Conservation (phyloP, 2,888 invertebrate genomes). For the Syrphus vitripennis region DNA sequence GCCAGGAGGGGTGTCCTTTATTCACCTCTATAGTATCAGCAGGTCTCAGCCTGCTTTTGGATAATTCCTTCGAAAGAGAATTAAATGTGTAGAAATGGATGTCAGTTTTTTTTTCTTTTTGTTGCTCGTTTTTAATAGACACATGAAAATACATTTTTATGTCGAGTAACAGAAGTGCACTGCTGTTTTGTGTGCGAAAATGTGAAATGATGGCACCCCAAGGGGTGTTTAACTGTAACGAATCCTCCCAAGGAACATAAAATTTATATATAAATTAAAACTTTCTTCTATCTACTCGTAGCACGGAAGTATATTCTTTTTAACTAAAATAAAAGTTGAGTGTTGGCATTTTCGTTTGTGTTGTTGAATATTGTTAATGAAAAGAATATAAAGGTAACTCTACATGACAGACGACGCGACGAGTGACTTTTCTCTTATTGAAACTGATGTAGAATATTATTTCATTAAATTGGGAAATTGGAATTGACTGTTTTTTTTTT, state of each 20-base stretch:
- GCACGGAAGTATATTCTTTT: slow-evolving; percentile 43
- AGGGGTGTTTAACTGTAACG: slow-evolving; percentile 58
- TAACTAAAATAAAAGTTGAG: slow-evolving; percentile 52
- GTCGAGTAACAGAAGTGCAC: slow-evolving; percentile 66
- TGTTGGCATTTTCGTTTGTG: background rate
- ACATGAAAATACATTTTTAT: slow-evolving; percentile 65
- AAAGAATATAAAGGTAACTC: background rate
- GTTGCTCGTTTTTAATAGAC: slow-evolving; percentile 43
- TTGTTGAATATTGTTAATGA: background rate
- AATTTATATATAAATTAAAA: slow-evolving; percentile 18
- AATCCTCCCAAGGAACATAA: slow-evolving; percentile 21
- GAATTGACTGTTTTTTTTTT: background rate
- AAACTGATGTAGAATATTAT: background rate
- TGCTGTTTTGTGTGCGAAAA: slow-evolving; percentile 54
- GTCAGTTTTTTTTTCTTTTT: slow-evolving; percentile 29
- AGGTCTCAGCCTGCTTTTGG: background rate
- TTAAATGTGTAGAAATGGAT: slow-evolving; percentile 45
- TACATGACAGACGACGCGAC: too few relatives aligned
- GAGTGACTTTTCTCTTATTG: background rate
- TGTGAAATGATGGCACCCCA: slow-evolving; percentile 64
- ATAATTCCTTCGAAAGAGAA: slow-evolving; percentile 1
- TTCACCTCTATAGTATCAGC: too few relatives aligned
- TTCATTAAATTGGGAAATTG: background rate
- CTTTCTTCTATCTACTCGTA: slow-evolving; percentile 52
- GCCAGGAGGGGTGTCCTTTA: background rate